These are phyloP conservation scores for Erebia epiphron DNA, from an alignment of 2,888 invertebrate genomes.

Conservation along the genomic window DNA sequence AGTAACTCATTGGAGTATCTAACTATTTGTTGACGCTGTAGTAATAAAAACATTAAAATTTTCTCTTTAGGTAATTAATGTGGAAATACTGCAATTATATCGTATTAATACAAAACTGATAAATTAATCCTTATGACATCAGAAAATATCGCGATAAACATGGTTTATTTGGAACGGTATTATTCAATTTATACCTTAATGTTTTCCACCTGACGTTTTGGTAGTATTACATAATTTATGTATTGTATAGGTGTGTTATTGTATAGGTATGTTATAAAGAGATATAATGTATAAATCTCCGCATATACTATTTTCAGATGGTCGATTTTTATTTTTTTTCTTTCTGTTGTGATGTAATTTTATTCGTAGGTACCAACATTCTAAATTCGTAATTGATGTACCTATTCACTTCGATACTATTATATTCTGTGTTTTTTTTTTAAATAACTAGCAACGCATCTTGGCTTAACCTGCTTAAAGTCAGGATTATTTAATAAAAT, in stretches of 20 bases:
- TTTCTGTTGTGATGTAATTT: too few relatives aligned
- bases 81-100: constrained; percentile 27
- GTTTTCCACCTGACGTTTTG: not conserved
- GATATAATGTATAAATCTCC: too few relatives aligned
- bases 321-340: too few relatives aligned
- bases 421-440: too few relatives aligned
- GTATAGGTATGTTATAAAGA: too few relatives aligned
- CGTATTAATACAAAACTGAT: constrained; percentile 34
- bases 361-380: too few relatives aligned
- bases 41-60: constrained; percentile 13
- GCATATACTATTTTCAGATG: too few relatives aligned
- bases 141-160: constrained; percentile 10
- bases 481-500: not conserved
- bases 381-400: too few relatives aligned
- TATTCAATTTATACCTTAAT: not conserved
- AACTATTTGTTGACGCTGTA: constrained; percentile 2
- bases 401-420: too few relatives aligned
- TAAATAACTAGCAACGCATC: too few relatives aligned
- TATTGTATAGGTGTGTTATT: too few relatives aligned
- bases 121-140: constrained; percentile 23
- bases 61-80: not conserved
- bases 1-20: not conserved
- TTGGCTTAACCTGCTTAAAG: too few relatives aligned
- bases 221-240: not conserved
- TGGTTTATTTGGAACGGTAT: constrained; percentile 9